Base-by-base conservation (phyloP, 2,888 invertebrate species). In the Brenthis ino region DNA sequence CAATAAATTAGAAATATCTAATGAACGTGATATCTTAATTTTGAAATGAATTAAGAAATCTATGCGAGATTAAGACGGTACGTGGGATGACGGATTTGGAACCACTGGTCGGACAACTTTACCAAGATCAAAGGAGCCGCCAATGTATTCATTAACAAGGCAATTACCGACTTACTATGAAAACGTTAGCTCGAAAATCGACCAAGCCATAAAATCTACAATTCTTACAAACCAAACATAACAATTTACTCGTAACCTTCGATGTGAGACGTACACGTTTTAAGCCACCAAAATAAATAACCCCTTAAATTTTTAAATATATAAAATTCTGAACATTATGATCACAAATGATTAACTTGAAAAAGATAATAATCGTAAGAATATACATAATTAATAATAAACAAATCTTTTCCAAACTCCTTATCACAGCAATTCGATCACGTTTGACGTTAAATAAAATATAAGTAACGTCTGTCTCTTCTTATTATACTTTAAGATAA, bases 381-480 rank as follows among this genome's bases (percentile, higher is more conserved):
- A 84, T 82, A 83, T 77, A 79, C 77, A 82, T 88, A 87, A 89
- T 87, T 87, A 88, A 91, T 89, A 86, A 86, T 80, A 90, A 91
- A 91, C 89, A 89, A 91, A 92, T 88, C 86, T 86, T 82, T 80
- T 78, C 82, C 79, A 78, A 79, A 78, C 77, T 79, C 67, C 82
- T 91, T 92, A 92, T 92, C 92, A 77, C 74, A 79, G 80, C 85
- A 86, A 80, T 87, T 90, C 85, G 89, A 93, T 93, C 93, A 87
- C 83, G 82, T 84, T 84, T 86, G 91, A 90, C 86, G 82, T 91
- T 89, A 88, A 90, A 91, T 91, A 91, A 92, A 91, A 91, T 92
- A 88, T 92, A 92, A 90, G 89, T 87, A 85, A 91, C 85, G 90
- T 91, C 90, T 89, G 91, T 91, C 91, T 90, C 87, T 86, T 90